Base-by-base conservation (phyloP, 2,888 invertebrate species). In the Drosophila testacea region DNA sequence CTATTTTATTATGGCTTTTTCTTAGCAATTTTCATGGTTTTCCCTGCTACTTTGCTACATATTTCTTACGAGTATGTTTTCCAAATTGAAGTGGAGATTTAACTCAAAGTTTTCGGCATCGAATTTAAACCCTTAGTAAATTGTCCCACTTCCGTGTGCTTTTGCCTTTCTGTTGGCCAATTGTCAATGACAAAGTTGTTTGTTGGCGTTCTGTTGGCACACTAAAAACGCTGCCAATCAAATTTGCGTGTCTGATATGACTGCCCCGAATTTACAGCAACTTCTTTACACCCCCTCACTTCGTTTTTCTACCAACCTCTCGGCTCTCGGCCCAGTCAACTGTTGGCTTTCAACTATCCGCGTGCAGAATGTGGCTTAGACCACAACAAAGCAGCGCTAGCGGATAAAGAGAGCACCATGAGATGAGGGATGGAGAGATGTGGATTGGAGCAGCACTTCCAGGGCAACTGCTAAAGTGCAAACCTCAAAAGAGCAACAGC, bases 341-440 rank as follows among this genome's bases (percentile, higher is more conserved):
- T 63, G 65, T 66, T 77, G 65, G 59, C 68, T 78, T 81, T 81
- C 47, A 73, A 78, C 70, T 78, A 70, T 60, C 38, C 65, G 65
- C 70, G 76, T 59, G 52, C 41, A 69, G 71, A 74, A 65, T 76
- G 50, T 65, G 77, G 77, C 77, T 74, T 44, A 79, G 71, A 79
- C 80, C 80, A 82, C 80, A 81, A 79, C 82, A 81, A 81, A 84
- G 80, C 70, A 46, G 44, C 55, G 51, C 34, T 34, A 28, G 30
- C 60, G 59, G 41, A 56, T 51, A 50, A 54, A 52, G 55, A 59
- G 59, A 22, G 52, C 56, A 51, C 30, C 30, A 30, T n/a, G 46
- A 22, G 10, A 11, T 3, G 3, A 22, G 22, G 38, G 16, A 30
- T 32, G 32, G 2, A 7, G 7, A 11, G 22, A 9, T 7, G 28